phyloP scores from a whole-genome alignment of 2,797 vertebrate genomes.

The Dendrocincla fuliginosa region DNA sequence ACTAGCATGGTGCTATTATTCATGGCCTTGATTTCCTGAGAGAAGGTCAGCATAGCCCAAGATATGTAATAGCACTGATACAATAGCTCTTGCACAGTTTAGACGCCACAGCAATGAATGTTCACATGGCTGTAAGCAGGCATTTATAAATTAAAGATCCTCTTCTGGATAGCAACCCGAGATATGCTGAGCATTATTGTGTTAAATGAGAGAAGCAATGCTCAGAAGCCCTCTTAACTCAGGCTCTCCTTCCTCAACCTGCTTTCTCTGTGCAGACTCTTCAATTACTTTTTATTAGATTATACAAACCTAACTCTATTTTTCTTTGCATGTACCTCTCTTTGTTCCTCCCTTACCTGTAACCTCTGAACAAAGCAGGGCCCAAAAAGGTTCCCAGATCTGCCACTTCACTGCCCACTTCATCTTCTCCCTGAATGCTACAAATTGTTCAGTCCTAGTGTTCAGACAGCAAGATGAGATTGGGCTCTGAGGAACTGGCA shows the following conservation, averaged over 20 bases:
- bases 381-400: slow-evolving; percentile 64
- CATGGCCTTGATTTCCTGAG: neutral
- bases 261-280: neutral
- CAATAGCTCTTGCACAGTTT: fast-evolving
- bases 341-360: neutral
- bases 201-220: neutral
- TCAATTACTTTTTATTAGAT: neutral
- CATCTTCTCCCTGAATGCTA: slow-evolving; percentile 80
- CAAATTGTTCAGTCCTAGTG: slow-evolving; percentile 51
- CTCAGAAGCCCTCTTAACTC: neutral
- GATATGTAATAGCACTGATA: neutral
- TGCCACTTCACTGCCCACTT: slow-evolving; percentile 64
- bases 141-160: neutral
- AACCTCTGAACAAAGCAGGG: slow-evolving; percentile 4
- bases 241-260: neutral
- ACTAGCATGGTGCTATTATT: neutral
- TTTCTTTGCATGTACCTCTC: neutral
- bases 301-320: neutral
- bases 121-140: neutral
- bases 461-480: slow-evolving; percentile 78
- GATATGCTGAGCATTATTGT: neutral
- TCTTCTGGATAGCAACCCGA: neutral
- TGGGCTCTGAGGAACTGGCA: slow-evolving; percentile 63
- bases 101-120: neutral
- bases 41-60: neutral